Evolutionary conservation across 2,888 invertebrate genomes (phyloP), one percentile per base, ranked within the genome.

Genomic region (Sipunculus nudus): DNA sequence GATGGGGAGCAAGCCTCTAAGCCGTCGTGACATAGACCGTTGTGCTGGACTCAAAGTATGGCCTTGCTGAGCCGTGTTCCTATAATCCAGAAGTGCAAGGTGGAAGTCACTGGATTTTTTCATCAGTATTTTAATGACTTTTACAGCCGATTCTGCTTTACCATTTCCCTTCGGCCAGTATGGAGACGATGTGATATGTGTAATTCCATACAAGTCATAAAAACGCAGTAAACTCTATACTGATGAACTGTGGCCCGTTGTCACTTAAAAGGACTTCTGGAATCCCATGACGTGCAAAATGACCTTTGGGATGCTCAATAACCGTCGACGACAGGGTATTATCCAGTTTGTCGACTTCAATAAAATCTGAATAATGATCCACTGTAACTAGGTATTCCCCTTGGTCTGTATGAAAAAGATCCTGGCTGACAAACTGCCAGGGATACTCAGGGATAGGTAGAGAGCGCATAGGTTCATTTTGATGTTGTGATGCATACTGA

Each of bases 151-250:
- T 19, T 46, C 47, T 25, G 47, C 47, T 21, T 46, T 46, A 16
- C 47, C 47, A 47, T 55, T 55, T 3, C 55, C 55, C 21, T 55
- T 46, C 21, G 54, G 35, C 6, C 25, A 35, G 6, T 54, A 54
- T 23, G 54, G 55, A 8, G 55, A 55, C 8, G 41, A 28, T 2
- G 55, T 55, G 16, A 38, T 47, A 29, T 55, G 55, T 25, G 21
- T 47, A 21, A 47, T 38, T 3, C 47, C 47, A 47, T 55, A 55
- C 19, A 10, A 10, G 8, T 46, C 28, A 46, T 28, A 46, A 21
- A 46, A 10, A 25, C 28, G n/a, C 28, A 16, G 8, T 28, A 46
- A 23, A 46, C 19, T 21, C 28, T 6, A 28, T 8, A 8, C 25
- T 21, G 8, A 26, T 46, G 47, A 25, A 46, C 26, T 46, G 47